These are phyloP conservation scores for Adoxophyes honmai DNA, from an alignment of 1,140 invertebrate genomes.

Conservation along the genomic window DNA sequence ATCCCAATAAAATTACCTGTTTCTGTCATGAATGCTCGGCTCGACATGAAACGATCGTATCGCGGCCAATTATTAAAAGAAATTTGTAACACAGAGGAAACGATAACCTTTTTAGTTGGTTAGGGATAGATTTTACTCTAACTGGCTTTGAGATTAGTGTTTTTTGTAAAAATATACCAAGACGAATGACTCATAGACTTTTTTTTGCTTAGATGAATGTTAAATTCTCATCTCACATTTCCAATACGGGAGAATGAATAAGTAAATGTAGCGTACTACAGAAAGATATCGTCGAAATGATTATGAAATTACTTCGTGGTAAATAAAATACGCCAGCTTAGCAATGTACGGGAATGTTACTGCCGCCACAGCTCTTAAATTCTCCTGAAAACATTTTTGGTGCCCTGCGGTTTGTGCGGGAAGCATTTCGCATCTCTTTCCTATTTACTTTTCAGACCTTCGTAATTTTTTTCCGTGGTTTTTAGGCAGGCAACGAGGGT, in stretches of 20 bases:
- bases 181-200: too few relatives aligned
- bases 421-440: conserved; percentile 45
- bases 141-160: too few relatives aligned
- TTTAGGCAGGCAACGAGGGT: conserved; percentile 4
- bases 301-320: conserved; percentile 9
- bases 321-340: conserved; percentile 5
- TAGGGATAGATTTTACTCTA: too few relatives aligned
- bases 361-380: conserved; percentile 36
- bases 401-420: conserved; percentile 44
- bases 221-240: too few relatives aligned
- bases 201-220: too few relatives aligned
- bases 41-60: too few relatives aligned
- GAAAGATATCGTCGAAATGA: not conserved
- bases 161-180: too few relatives aligned
- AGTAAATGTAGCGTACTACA: not conserved
- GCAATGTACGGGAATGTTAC: conserved; percentile 50
- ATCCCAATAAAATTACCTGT: not conserved
- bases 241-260: too few relatives aligned
- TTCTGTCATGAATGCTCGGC: not conserved
- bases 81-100: too few relatives aligned
- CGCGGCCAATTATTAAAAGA: too few relatives aligned
- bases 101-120: too few relatives aligned
- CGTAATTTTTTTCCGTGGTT: conserved; percentile 25
- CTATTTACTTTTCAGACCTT: conserved; percentile 37
- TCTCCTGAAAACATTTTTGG: conserved; percentile 55